Evolutionary conservation across 2,113 vertebrate genomes (phyloP).

Genomic region (Sinosuthora webbiana): DNA sequence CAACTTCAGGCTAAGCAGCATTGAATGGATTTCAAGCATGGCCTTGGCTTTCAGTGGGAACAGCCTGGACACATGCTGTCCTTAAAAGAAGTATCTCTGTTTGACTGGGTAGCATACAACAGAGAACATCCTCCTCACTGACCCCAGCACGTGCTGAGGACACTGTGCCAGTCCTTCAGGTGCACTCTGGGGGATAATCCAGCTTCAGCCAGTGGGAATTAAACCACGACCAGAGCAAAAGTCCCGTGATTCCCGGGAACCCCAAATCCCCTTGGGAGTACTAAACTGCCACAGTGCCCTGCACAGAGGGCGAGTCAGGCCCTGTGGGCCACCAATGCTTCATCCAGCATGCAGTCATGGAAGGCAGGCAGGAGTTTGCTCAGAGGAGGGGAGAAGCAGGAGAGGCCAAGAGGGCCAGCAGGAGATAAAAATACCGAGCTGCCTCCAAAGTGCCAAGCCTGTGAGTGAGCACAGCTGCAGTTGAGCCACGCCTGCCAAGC

Average conservation of each 20-base stretch:
- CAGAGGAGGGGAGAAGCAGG: not conserved
- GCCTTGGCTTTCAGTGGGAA: not conserved
- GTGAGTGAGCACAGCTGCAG: not conserved
- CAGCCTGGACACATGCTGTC: not conserved
- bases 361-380: not conserved
- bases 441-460: not conserved
- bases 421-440: not conserved
- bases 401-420: not conserved
- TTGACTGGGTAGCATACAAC: accelerated
- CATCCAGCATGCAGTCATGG: accelerated
- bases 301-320: not conserved
- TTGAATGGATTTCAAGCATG: accelerated
- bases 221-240: accelerated
- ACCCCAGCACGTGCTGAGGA: accelerated
- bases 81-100: not conserved
- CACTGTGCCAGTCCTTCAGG: accelerated
- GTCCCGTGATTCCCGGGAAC: not conserved
- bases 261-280: not conserved
- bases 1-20: not conserved
- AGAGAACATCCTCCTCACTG: not conserved
- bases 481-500: constrained; percentile 14
- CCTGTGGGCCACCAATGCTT: not conserved
- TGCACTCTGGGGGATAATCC: not conserved
- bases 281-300: not conserved
- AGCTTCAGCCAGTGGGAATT: not conserved